Evolutionary conservation across 2,888 invertebrate species (phyloP).

Genomic region (Macrosiphum euphorbiae): DNA sequence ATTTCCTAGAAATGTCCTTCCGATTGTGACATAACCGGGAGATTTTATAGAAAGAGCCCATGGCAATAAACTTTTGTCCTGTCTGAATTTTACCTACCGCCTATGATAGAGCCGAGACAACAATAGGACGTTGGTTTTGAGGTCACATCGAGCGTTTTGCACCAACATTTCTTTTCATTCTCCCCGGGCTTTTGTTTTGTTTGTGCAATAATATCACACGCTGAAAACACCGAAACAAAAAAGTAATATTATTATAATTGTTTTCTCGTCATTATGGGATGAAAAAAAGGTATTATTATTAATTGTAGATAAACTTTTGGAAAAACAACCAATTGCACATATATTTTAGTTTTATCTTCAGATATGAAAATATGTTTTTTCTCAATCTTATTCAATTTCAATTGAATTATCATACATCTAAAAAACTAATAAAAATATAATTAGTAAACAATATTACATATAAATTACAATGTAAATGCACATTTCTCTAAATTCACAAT

Average conservation of each 20-base stretch:
- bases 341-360: background rate
- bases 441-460: too few species aligned
- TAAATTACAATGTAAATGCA: too few species aligned
- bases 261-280: background rate
- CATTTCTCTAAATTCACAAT: too few species aligned
- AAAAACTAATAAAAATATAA: too few species aligned
- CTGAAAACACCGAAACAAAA: background rate
- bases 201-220: background rate
- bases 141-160: background rate
- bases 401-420: background rate
- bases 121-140: slow-evolving; percentile 39
- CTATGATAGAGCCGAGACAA: background rate
- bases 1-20: slow-evolving; percentile 2
- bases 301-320: background rate
- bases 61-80: slow-evolving; percentile 13
- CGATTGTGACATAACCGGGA: background rate
- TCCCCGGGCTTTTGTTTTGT: slow-evolving; percentile 4
- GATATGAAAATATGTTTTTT: background rate
- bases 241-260: background rate
- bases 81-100: slow-evolving; percentile 6
- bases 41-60: background rate
- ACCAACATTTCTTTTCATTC: background rate
- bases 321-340: background rate
- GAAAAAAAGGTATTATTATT: background rate
- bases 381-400: background rate